Evolutionary conservation across 2,113 vertebrate genomes (phyloP).

Genomic region (Sclerurus mexicanus): DNA sequence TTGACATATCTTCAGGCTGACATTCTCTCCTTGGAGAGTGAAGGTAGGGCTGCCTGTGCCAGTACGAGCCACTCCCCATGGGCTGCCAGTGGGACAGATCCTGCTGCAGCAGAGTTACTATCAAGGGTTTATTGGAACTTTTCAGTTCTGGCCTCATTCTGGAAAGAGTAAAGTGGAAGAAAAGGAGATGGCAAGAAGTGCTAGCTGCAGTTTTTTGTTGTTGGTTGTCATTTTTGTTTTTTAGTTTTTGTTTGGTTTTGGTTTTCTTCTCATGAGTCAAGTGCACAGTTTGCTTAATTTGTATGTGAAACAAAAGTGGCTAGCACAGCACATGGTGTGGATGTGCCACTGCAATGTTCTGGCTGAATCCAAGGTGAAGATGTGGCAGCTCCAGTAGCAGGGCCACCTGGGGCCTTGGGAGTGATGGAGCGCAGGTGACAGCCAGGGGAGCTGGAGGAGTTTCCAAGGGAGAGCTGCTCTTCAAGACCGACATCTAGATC

Average conservation of each 20-base stretch:
- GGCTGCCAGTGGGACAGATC: neutral
- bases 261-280: neutral
- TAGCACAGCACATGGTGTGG: fast-evolving
- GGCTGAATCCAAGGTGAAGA: neutral
- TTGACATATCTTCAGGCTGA: neutral
- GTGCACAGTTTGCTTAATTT: neutral
- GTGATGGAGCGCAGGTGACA: neutral
- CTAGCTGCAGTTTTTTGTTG: neutral
- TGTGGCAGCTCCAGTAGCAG: neutral
- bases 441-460: neutral
- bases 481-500: neutral
- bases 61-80: neutral
- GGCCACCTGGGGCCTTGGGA: neutral
- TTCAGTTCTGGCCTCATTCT: neutral
- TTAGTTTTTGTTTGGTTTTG: neutral
- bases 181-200: neutral
- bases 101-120: neutral
- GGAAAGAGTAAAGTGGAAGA: neutral
- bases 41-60: neutral
- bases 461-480: neutral
- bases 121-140: neutral
- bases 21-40: neutral
- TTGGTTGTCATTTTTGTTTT: fast-evolving
- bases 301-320: neutral
- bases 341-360: neutral